These are phyloP conservation scores for Eutrigla gurnardus DNA, from an alignment of 2,797 vertebrate genomes.

Conservation along the genomic window DNA sequence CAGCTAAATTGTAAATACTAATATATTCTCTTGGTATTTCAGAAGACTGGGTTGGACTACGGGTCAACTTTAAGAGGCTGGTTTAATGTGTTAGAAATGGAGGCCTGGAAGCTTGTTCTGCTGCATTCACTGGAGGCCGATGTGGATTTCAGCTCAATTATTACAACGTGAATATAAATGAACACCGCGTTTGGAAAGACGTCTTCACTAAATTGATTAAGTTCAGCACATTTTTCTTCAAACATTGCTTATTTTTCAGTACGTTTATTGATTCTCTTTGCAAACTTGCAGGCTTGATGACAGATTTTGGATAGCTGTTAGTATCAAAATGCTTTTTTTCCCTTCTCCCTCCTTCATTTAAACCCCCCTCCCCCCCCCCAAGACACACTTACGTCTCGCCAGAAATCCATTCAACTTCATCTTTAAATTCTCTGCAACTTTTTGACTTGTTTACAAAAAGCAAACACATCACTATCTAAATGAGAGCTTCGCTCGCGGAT, in stretches of 20 bases:
- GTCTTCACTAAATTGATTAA: slow-evolving; percentile 17
- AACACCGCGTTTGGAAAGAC: slow-evolving; percentile 10
- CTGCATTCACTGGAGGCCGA: slow-evolving; percentile 14
- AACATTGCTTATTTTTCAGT: background rate
- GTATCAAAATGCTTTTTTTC: slow-evolving; percentile 26
- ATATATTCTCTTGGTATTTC: background rate
- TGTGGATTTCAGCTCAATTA: slow-evolving; percentile 22
- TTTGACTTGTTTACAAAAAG: slow-evolving; percentile 70
- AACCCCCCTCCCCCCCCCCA: background rate
- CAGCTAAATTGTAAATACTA: background rate
- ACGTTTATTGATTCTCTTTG: slow-evolving; percentile 2
- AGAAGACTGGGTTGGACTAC: background rate
- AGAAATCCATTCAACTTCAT: slow-evolving; percentile 50
- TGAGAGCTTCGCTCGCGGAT: slow-evolving; percentile 64
- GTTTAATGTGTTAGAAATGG: background rate
- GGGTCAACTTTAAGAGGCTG: background rate
- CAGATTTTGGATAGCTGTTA: slow-evolving; percentile 2
- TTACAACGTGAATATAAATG: slow-evolving; percentile 20
- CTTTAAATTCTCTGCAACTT: slow-evolving; percentile 54
- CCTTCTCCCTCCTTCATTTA: background rate
- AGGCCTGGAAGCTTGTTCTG: slow-evolving; percentile 7
- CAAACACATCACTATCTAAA: slow-evolving; percentile 63
- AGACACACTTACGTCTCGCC: slow-evolving; percentile 2
- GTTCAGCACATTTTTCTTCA: slow-evolving; percentile 12
- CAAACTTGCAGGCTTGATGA: slow-evolving; percentile 13